Conservation (phyloP, 2,888 invertebrate genomes). For the Erannis defoliaria region DNA sequence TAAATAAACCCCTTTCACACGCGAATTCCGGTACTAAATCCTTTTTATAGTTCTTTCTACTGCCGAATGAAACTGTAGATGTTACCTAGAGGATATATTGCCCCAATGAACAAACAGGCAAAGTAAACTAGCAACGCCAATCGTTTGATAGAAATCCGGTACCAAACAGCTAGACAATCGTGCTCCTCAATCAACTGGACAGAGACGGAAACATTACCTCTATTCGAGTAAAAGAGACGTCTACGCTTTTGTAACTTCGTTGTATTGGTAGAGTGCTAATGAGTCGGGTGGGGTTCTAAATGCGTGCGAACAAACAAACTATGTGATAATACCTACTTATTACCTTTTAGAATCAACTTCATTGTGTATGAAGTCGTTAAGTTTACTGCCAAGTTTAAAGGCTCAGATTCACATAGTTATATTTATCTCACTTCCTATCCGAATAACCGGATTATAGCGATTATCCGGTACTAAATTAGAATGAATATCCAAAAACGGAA, state of each 20-base stretch:
- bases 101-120: conserved; percentile 60
- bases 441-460: neutral
- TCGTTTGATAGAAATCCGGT: conserved; percentile 73
- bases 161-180: conserved; percentile 68
- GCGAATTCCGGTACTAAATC: neutral
- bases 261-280: conserved; percentile 72
- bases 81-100: conserved; percentile 50
- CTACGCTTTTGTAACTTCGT: conserved; percentile 53
- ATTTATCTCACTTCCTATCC: neutral
- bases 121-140: conserved; percentile 72
- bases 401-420: neutral
- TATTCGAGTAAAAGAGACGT: conserved; percentile 59
- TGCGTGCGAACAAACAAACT: conserved; percentile 81
- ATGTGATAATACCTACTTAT: conserved; percentile 75
- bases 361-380: conserved; percentile 18
- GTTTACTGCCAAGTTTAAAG: conserved; percentile 19
- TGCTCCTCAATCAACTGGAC: conserved; percentile 73
- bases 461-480: neutral
- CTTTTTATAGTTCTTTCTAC: neutral
- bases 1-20: neutral
- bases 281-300: conserved; percentile 81
- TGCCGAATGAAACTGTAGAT: conserved; percentile 14
- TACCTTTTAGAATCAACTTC: conserved; percentile 39
- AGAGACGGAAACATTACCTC: conserved; percentile 50
- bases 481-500: neutral